These are phyloP conservation scores for Catocala sponsa DNA, from an alignment of 2,888 invertebrate genomes.

Conservation along the genomic window DNA sequence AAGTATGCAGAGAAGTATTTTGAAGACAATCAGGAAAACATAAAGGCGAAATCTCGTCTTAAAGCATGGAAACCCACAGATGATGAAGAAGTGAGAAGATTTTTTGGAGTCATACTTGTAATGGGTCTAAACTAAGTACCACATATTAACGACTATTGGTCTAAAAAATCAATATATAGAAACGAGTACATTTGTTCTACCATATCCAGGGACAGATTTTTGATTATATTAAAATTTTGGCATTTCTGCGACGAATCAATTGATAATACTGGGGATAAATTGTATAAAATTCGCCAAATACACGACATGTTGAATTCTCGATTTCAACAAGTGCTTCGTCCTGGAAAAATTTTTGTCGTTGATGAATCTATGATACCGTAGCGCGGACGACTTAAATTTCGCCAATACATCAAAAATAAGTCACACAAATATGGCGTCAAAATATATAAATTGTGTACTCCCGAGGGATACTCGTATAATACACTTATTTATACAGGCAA, in stretches of 20 bases:
- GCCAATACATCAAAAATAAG: slow-evolving; percentile 47
- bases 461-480: slow-evolving; percentile 10
- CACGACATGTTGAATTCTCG: slow-evolving; percentile 7
- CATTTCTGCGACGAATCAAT: slow-evolving; percentile 30
- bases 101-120: background rate
- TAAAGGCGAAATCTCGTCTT: background rate
- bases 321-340: slow-evolving; percentile 32
- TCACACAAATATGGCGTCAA: slow-evolving; percentile 55
- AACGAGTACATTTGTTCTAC: background rate
- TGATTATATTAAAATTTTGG: slow-evolving; percentile 20
- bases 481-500: slow-evolving; percentile 16
- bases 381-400: slow-evolving; percentile 50
- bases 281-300: slow-evolving; percentile 11
- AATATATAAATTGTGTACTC: slow-evolving; percentile 58
- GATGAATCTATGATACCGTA: slow-evolving; percentile 55
- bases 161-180: background rate
- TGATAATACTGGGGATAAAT: slow-evolving; percentile 5
- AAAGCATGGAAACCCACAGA: slow-evolving; percentile 2
- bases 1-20: too few relatives aligned
- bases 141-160: slow-evolving; percentile 3
- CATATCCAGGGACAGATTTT: slow-evolving; percentile 1
- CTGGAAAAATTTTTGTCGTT: slow-evolving; percentile 43
- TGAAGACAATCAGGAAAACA: too few relatives aligned
- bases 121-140: slow-evolving; percentile 7
- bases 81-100: background rate